Evolutionary conservation across 2,888 invertebrate species (phyloP).

Genomic region (Steromphala cineraria): DNA sequence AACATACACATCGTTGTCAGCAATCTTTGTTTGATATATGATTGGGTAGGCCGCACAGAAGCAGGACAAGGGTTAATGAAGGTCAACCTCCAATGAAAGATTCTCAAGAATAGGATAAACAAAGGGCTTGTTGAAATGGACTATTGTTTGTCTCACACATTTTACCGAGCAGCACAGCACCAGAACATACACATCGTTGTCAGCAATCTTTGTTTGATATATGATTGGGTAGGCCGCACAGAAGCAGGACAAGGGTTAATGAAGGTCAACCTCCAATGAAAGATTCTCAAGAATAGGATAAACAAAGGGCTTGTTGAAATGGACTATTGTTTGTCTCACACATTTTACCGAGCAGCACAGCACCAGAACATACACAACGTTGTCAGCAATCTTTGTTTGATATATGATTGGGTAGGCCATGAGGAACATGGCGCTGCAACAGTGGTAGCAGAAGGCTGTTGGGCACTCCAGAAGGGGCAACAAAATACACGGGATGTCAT

Average conservation of each 20-base stretch:
- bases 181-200: no score
- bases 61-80: no score
- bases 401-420: slow-evolving; percentile 45
- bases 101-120: not conserved
- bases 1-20: no score
- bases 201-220: no score
- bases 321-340: slow-evolving; percentile 24
- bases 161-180: slow-evolving; percentile 35
- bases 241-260: not conserved
- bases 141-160: slow-evolving; percentile 33
- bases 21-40: no score
- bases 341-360: slow-evolving; percentile 43
- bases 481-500: slow-evolving; percentile 36
- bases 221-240: not conserved
- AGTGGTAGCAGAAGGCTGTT: slow-evolving; percentile 37
- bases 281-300: slow-evolving; percentile 39
- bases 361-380: slow-evolving; percentile 34
- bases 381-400: slow-evolving; percentile 31
- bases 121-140: slow-evolving; percentile 12
- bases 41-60: no score
- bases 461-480: slow-evolving; percentile 30
- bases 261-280: slow-evolving; percentile 28
- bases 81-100: no score
- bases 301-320: slow-evolving; percentile 36
- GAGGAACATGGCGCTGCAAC: slow-evolving; percentile 36